These are phyloP conservation scores for Ciconia nigra DNA, from an alignment of 2,797 vertebrate genomes.

Conservation along the genomic window DNA sequence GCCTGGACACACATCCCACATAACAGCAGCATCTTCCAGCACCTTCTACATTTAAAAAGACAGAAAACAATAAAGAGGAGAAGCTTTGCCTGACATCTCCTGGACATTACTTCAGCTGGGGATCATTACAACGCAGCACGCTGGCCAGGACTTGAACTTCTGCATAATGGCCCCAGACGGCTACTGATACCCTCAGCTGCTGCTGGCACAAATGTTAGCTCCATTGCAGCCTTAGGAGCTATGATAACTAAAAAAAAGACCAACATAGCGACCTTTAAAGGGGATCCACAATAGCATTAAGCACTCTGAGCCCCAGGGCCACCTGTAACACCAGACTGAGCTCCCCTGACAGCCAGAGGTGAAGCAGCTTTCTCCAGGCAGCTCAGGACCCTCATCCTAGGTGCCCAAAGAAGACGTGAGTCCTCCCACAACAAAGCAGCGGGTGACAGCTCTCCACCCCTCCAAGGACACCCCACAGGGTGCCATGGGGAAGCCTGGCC, in stretches of 20 bases:
- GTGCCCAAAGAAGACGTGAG: neutral
- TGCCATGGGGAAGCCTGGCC: neutral
- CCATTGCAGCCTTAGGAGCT: neutral
- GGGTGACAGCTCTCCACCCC: neutral
- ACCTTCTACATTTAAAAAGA: neutral
- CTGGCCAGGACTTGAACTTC: neutral
- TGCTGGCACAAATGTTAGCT: neutral
- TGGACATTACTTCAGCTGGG: accelerated
- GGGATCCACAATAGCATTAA: accelerated
- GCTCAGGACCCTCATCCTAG: neutral
- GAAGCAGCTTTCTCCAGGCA: neutral
- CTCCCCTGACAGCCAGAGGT: neutral
- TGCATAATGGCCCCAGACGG: neutral
- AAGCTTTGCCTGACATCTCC: neutral
- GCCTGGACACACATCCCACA: neutral
- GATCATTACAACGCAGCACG: accelerated
- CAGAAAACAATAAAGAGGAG: neutral
- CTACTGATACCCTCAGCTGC: neutral
- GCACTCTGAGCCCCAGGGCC: neutral
- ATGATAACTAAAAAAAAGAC: neutral
- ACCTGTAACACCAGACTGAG: neutral
- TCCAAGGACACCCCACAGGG: neutral
- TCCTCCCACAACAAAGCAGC: neutral
- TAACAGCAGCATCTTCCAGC: neutral
- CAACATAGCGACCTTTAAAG: neutral